Conservation (phyloP, 2,797 vertebrate genomes). For the Parauchenoglanis ngamensis region DNA sequence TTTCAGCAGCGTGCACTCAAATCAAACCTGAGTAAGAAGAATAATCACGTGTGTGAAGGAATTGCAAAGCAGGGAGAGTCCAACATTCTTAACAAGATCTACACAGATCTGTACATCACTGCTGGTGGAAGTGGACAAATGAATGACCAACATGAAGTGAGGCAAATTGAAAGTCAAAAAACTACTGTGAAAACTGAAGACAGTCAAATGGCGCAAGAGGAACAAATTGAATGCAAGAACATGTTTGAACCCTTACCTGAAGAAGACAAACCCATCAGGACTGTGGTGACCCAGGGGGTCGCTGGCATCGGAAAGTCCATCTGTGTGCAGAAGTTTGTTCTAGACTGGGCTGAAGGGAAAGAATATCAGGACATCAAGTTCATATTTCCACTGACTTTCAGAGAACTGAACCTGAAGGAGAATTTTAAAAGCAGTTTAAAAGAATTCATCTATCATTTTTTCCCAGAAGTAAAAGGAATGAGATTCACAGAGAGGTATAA, state of each 20-base stretch:
- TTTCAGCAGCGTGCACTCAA: conserved; percentile 3
- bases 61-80: conserved; percentile 32
- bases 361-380: conserved; percentile 32
- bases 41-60: conserved; percentile 25
- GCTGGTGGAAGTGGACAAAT: conserved; percentile 7
- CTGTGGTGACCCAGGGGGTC: conserved; percentile 23
- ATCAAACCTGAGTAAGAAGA: not conserved
- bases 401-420: conserved; percentile 27
- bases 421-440: not conserved
- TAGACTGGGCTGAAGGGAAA: conserved; percentile 34
- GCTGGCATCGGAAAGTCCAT: conserved; percentile 41
- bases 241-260: conserved; percentile 1
- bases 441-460: not conserved
- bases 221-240: conserved; percentile 12
- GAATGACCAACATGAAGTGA: not conserved
- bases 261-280: conserved; percentile 14
- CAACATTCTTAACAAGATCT: conserved; percentile 31
- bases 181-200: not conserved
- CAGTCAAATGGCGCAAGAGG: not conserved
- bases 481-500: conserved; percentile 14
- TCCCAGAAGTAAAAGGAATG: conserved; percentile 18
- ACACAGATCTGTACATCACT: conserved; percentile 43
- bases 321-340: conserved; percentile 40
- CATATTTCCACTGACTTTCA: conserved; percentile 12
- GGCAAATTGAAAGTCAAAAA: not conserved